These are phyloP conservation scores for Pangasianodon hypophthalmus DNA, from an alignment of 2,113 vertebrate genomes.

Conservation along the genomic window DNA sequence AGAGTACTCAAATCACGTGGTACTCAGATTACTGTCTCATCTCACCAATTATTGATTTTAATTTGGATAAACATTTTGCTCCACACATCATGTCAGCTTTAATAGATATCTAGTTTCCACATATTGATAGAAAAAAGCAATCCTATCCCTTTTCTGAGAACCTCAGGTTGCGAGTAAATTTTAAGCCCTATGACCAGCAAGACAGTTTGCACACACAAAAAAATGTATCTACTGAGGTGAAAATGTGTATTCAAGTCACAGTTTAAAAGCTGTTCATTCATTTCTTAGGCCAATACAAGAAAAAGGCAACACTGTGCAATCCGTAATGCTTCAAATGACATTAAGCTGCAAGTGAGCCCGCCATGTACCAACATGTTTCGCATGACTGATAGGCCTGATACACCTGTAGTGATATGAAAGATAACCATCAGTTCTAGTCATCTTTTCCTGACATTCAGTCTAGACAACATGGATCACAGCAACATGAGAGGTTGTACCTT, in stretches of 20 bases:
- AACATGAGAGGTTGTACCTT: not conserved
- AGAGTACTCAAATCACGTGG: conserved; percentile 55
- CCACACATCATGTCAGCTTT: conserved; percentile 58
- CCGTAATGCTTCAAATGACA: not conserved
- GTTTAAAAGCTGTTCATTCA: not conserved
- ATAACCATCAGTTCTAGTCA: not conserved
- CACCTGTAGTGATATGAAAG: not conserved
- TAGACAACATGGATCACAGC: not conserved
- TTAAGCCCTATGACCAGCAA: not conserved
- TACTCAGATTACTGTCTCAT: conserved; percentile 68
- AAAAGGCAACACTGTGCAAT: not conserved
- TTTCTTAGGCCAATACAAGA: not conserved
- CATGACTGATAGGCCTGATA: not conserved
- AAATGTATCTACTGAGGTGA: too few species aligned
- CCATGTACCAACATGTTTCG: not conserved
- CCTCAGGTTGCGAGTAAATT: not conserved
- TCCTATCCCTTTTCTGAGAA: not conserved
- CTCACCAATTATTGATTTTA: conserved; percentile 70
- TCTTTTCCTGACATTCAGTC: not conserved
- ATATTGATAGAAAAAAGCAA: not conserved
- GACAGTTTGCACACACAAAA: not conserved
- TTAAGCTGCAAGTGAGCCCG: not conserved
- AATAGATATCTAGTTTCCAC: not conserved
- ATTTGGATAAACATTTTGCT: conserved; percentile 70
- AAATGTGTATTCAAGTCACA: not conserved